phyloP scores from a whole-genome alignment of 2,797 vertebrate species.

The Rhincodon typus region DNA sequence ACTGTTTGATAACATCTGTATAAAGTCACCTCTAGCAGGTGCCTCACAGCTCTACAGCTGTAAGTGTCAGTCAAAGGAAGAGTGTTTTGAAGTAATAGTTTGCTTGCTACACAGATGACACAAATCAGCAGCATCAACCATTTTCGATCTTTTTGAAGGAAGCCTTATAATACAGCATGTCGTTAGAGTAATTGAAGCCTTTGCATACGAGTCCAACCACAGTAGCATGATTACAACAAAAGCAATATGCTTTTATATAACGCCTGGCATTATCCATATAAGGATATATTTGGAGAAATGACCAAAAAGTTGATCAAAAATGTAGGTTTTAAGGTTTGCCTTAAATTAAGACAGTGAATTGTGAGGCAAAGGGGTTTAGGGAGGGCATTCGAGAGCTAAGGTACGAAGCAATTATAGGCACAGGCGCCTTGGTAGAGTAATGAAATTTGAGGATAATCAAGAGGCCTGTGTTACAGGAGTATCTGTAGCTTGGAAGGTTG shows the following conservation, averaged over 20 bases:
- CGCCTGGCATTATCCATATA: background rate
- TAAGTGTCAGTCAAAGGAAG: slow-evolving; percentile 40
- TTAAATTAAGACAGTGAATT: background rate
- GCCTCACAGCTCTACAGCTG: slow-evolving; percentile 52
- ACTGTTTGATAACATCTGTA: slow-evolving; percentile 48
- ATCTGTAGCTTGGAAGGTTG: background rate
- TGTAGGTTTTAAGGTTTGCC: background rate
- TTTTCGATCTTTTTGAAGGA: slow-evolving; percentile 1
- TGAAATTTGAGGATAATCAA: background rate
- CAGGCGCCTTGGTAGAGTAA: background rate
- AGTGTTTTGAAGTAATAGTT: slow-evolving; percentile 29
- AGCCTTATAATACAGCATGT: background rate
- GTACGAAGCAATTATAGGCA: background rate
- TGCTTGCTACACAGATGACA: slow-evolving; percentile 31
- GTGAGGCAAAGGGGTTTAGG: no score
- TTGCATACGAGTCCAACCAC: background rate
- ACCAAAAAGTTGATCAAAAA: background rate
- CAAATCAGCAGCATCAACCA: slow-evolving; percentile 2
- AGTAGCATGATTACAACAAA: slow-evolving; percentile 2
- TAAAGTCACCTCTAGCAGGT: slow-evolving; percentile 50
- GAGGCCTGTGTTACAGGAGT: background rate
- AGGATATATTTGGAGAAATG: background rate
- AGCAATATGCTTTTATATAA: background rate
- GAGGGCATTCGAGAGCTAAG: background rate
- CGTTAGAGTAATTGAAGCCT: slow-evolving; percentile 2